Base-by-base conservation (phyloP, 2,113 vertebrate genomes). In the Struthidea cinerea region DNA sequence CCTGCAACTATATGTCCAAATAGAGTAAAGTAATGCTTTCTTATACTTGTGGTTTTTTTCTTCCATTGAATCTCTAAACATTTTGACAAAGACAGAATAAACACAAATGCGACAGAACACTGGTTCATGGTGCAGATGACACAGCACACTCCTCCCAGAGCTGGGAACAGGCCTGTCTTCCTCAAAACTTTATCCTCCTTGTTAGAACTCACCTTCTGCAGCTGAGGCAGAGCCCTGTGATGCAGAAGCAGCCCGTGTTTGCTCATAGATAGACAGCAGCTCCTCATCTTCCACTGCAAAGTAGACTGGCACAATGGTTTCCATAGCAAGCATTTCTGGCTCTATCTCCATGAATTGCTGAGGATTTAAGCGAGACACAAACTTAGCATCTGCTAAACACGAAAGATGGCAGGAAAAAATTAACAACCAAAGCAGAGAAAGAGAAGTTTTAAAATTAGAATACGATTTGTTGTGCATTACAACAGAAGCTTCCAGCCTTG, bases 331-430 rank as follows among this genome's bases (percentile, higher is more conserved):
- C 98, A 99, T 99, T 97, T 99, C 99, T 0, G 99, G 99, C 97
- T 99, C 99, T 32, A 99, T 98, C 98, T 99, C 99, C 99, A 99
- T 99, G 97, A 99, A 99, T 98, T 99, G 99, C 99, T 99, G 88
- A 11, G 67, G 57, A 81, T 88, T 93, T 67, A 93, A 95, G 59
- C 3, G 8, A 88, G 59, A 92, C 21, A 55, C 21, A 87, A 73
- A 92, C 75, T 93, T 35, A 89, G 32, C 26, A 32, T n/a, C 32
- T n/a, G 47, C 71, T 90, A 42, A 82, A 89, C 21, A 18, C 2
- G 3, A 33, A 63, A 50, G 26, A 49, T 8, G 22, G 37, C 7
- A 37, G 1, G 5, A 39, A 56, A 87, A 86, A 41, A 46, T 8
- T 12, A 64, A 60, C 24, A 33, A 76, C 20, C 59, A 68, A 80